These are phyloP conservation scores for Heterodera carotae DNA, from an alignment of 1,140 invertebrate species.

Conservation along the genomic window DNA sequence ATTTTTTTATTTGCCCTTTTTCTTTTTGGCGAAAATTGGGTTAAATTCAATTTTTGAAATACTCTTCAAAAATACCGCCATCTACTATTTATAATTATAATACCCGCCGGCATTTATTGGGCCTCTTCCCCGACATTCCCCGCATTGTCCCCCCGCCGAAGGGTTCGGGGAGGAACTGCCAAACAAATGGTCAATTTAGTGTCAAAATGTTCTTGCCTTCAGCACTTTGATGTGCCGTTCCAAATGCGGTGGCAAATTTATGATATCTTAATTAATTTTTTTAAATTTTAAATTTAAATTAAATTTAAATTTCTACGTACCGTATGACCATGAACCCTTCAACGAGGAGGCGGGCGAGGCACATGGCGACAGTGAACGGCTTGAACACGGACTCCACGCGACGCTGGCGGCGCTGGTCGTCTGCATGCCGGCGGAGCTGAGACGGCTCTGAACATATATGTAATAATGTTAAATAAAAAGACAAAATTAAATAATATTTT, in stretches of 20 bases:
- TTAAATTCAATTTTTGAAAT: too few species aligned
- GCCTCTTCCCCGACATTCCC: too few species aligned
- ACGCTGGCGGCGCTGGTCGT: constrained; percentile 44
- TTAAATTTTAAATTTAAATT: constrained; percentile 13
- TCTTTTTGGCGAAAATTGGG: too few species aligned
- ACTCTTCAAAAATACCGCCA: too few species aligned
- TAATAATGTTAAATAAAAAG: neutral
- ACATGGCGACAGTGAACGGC: constrained; percentile 57
- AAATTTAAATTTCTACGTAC: constrained; percentile 40
- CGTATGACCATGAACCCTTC: constrained; percentile 62
- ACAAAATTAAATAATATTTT: neutral
- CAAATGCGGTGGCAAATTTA: constrained; percentile 24
- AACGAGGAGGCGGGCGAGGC: constrained; percentile 53
- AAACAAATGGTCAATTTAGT: too few species aligned
- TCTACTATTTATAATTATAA: too few species aligned
- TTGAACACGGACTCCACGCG: constrained; percentile 60
- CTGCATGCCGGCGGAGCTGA: constrained; percentile 29
- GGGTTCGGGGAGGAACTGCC: too few species aligned
- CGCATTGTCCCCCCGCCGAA: too few species aligned
- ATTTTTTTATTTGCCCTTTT: neutral
- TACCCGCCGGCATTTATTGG: too few species aligned
- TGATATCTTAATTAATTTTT: constrained; percentile 25
- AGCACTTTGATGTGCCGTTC: constrained; percentile 42
- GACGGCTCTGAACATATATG: constrained; percentile 44
- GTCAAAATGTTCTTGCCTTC: too few species aligned